Evolutionary conservation across 2,797 vertebrate genomes (phyloP).

Genomic region (Octomys mimax): DNA sequence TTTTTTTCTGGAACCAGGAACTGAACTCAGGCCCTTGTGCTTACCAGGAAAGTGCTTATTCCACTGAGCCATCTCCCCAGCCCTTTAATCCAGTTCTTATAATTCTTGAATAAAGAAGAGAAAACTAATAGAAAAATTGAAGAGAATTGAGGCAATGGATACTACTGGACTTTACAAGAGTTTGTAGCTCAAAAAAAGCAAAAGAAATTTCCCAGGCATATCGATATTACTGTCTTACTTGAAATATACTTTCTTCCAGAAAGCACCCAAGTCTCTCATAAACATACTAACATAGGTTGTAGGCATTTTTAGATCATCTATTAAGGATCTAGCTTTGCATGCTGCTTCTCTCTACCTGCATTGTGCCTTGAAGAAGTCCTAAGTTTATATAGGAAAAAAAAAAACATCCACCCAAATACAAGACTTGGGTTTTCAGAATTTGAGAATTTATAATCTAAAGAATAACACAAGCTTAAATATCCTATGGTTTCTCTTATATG

Average conservation of each 20-base stretch:
- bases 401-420: conserved; percentile 53
- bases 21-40: too few species aligned
- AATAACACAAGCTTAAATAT: background rate
- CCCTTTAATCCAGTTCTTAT: background rate
- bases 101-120: conserved; percentile 18
- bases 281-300: conserved; percentile 4
- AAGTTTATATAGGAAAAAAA: background rate
- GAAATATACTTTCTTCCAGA: conserved; percentile 9
- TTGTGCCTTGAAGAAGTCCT: background rate
- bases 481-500: background rate
- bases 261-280: background rate
- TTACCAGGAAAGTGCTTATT: too few species aligned
- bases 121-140: background rate
- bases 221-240: conserved; percentile 13
- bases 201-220: conserved; percentile 23
- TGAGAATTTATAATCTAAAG: background rate
- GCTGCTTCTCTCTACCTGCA: background rate
- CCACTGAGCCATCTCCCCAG: too few species aligned
- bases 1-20: too few species aligned
- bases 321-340: background rate
- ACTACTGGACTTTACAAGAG: background rate
- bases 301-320: background rate
- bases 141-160: background rate
- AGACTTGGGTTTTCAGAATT: conserved; percentile 2
- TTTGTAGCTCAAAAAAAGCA: background rate